Conservation (phyloP, 2,797 vertebrate genomes). For the Anolis apletophallus region DNA sequence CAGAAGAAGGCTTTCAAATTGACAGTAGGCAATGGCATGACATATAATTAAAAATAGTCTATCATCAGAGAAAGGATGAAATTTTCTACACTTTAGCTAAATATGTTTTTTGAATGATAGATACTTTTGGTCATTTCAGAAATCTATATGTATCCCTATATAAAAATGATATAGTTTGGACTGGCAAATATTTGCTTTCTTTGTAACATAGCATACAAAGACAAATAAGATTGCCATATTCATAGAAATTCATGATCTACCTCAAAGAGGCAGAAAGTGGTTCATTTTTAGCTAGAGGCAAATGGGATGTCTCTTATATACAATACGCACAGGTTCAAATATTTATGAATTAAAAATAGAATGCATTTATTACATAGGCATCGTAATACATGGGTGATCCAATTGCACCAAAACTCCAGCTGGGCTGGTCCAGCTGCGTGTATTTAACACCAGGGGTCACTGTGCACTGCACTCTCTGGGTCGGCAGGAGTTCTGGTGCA, state of each 20-base stretch:
- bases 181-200: neutral
- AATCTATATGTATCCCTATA: constrained; percentile 12
- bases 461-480: too few species aligned
- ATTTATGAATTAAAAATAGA: too few species aligned
- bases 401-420: too few species aligned
- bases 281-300: constrained; percentile 14
- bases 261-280: constrained; percentile 6
- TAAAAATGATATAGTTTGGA: constrained; percentile 1
- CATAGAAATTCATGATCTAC: constrained; percentile 9
- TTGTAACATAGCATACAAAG: neutral
- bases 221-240: constrained; percentile 22
- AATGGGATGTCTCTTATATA: neutral
- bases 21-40: constrained; percentile 36
- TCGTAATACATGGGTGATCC: too few species aligned
- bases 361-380: too few species aligned
- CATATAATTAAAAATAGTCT: constrained; percentile 52
- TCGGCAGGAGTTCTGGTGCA: too few species aligned
- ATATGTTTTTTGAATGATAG: neutral
- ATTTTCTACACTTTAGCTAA: constrained; percentile 9
- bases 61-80: constrained; percentile 21
- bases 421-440: too few species aligned
- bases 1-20: constrained; percentile 38
- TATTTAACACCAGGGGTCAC: too few species aligned
- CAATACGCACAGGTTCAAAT: too few species aligned
- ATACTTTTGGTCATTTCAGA: constrained; percentile 6